Evolutionary conservation across 2,113 vertebrate genomes (phyloP), one percentile per base, ranked within the genome.

Genomic region (Globicephala melas): DNA sequence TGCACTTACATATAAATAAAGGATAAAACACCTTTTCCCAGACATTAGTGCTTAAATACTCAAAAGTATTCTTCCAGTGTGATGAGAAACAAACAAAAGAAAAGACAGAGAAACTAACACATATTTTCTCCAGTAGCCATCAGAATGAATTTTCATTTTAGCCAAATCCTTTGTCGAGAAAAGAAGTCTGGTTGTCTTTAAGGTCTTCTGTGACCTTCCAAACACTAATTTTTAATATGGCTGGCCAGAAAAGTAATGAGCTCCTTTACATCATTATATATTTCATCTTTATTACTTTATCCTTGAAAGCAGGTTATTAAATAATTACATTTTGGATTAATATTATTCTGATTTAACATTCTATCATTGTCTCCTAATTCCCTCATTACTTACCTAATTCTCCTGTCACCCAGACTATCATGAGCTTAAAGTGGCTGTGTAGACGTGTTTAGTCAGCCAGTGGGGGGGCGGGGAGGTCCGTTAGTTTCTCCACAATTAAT

Each of bases 261-360:
- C 26, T 95, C 31, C 36, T 81, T 84, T 70, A 50, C 3, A 50
- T 89, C 79, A 79, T 50, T 73, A 79, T 5, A 36, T 63, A 92
- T 38, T 79, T 88, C 93, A 94, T 62, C 82, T 91, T 83, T 79
- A 91, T 82, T 53, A 81, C 53, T 76, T 88, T 93, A 36, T 53
- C 71, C 25, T 65, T 23, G 71, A 89, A 93, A 91, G 38, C 23
- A 58, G 82, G 65, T 73, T 79, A 65, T 91, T 67, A 85, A 92
- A 68, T 93, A 65, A 86, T 71, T 91, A 86, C 70, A 95, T 53
- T 79, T 86, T 94, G 44, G 86, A 87, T 93, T 84, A 95, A 21
- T 65, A 47, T 44, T 79, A 92, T 44, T 93, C 71, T 93, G 94
- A 94, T 33, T 26, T 55, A 38, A 89, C 53, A 88, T 81, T 81